These are phyloP conservation scores for Nipponia nippon DNA, from an alignment of 2,113 vertebrate genomes.

Conservation along the genomic window DNA sequence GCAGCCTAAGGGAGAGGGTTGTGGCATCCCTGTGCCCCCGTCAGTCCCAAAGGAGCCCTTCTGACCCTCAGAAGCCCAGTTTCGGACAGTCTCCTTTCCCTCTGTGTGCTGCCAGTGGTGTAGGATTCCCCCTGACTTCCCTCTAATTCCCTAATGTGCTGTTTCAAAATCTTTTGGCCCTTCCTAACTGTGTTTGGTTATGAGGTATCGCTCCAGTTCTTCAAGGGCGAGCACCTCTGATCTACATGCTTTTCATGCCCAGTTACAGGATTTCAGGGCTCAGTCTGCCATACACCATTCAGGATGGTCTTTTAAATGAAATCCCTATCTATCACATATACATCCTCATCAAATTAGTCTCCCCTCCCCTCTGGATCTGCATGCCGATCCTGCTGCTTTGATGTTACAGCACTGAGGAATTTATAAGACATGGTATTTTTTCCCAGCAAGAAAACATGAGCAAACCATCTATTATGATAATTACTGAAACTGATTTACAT, in stretches of 20 bases:
- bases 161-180: not conserved
- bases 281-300: not conserved
- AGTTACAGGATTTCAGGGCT: not conserved
- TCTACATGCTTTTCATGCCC: not conserved
- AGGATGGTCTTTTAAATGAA: slow-evolving; percentile 27
- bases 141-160: not conserved
- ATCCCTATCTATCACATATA: slow-evolving; percentile 7
- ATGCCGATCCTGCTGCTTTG: slow-evolving; percentile 27
- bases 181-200: not conserved
- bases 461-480: slow-evolving; percentile 66
- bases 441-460: slow-evolving; percentile 55
- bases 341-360: slow-evolving; percentile 48
- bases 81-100: not conserved
- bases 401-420: slow-evolving; percentile 58
- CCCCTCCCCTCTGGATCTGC: slow-evolving; percentile 42
- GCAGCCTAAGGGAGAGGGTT: not conserved
- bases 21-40: fast-evolving
- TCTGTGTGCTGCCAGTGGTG: not conserved
- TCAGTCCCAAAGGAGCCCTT: not conserved
- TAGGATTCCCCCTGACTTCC: not conserved
- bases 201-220: not conserved
- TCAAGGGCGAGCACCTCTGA: not conserved
- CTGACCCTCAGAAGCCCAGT: not conserved
- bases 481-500: slow-evolving; percentile 69
- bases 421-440: slow-evolving; percentile 62